phyloP scores from a whole-genome alignment of 2,888 invertebrate species.

The Trichopoda pennipes region DNA sequence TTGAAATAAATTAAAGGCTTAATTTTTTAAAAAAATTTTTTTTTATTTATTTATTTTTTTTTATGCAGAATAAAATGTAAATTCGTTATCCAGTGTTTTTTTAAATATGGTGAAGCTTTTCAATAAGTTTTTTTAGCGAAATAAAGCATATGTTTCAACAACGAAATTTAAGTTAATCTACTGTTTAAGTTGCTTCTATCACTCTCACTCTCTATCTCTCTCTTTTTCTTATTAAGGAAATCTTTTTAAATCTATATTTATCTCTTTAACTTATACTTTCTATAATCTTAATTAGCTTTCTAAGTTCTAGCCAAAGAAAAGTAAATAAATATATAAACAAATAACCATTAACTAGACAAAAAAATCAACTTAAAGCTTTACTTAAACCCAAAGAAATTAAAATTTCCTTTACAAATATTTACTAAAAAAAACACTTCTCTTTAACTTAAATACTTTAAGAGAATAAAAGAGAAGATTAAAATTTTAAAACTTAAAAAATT shows the following conservation, averaged over 20 bases:
- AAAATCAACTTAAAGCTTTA: conserved; percentile 63
- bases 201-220: too few relatives aligned
- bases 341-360: conserved; percentile 20
- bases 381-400: conserved; percentile 43
- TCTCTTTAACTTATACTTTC: too few relatives aligned
- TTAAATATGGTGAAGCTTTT: too few relatives aligned
- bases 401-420: conserved; percentile 26
- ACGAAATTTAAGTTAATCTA: conserved; percentile 8
- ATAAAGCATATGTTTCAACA: too few relatives aligned
- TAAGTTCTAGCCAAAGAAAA: conserved; percentile 40
- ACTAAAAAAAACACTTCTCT: conserved; percentile 23
- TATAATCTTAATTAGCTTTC: too few relatives aligned
- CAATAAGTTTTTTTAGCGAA: too few relatives aligned
- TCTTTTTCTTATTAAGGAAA: too few relatives aligned
- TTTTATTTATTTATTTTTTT: background rate
- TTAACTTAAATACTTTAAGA: conserved; percentile 26
- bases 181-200: conserved; percentile 56
- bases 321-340: conserved; percentile 15
- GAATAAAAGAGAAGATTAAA: conserved; percentile 22
- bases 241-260: conserved; percentile 22
- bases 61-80: too few relatives aligned
- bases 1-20: too few relatives aligned
- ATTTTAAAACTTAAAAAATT: conserved; percentile 24
- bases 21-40: too few relatives aligned
- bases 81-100: too few relatives aligned